These are phyloP conservation scores for Lepidocolaptes lacrymiger DNA, from an alignment of 2,797 vertebrate species.

Conservation along the genomic window DNA sequence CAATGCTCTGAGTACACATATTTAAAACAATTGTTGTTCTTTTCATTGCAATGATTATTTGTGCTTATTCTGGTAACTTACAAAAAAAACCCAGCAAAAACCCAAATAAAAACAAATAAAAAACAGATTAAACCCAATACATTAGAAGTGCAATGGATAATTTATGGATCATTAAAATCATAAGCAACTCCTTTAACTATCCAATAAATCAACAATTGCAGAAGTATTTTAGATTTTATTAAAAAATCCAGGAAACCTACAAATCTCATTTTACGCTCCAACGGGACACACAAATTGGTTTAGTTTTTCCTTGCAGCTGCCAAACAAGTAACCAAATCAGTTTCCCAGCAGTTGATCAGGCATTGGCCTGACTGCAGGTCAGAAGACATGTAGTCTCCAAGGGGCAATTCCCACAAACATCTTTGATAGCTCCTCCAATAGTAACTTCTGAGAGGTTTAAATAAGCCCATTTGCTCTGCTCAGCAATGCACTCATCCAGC, in stretches of 20 bases:
- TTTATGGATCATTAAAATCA: slow-evolving; percentile 30
- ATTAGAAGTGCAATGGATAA: not conserved
- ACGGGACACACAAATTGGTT: not conserved
- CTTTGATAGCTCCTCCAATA: not conserved
- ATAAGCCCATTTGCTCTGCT: not conserved
- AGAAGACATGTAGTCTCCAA: not conserved
- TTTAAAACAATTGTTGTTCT: not conserved
- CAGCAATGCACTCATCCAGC: not conserved
- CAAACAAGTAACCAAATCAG: not conserved
- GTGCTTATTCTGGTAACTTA: not conserved
- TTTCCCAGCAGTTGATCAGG: not conserved
- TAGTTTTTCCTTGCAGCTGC: not conserved
- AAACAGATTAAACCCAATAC: not conserved
- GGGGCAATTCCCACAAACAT: not conserved
- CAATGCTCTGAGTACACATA: not conserved
- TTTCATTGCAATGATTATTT: not conserved
- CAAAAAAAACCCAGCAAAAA: not conserved
- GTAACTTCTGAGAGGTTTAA: not conserved
- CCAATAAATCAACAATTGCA: slow-evolving; percentile 23
- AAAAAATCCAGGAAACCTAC: slow-evolving; percentile 17
- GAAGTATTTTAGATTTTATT: slow-evolving; percentile 30
- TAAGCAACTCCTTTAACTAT: not conserved
- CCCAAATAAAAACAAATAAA: not conserved
- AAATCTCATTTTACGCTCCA: slow-evolving; percentile 30
- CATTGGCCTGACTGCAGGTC: not conserved